Evolutionary conservation across 1,140 invertebrate genomes (phyloP), one percentile per base, ranked within the genome.

Genomic region (Drosophila seguyi): DNA sequence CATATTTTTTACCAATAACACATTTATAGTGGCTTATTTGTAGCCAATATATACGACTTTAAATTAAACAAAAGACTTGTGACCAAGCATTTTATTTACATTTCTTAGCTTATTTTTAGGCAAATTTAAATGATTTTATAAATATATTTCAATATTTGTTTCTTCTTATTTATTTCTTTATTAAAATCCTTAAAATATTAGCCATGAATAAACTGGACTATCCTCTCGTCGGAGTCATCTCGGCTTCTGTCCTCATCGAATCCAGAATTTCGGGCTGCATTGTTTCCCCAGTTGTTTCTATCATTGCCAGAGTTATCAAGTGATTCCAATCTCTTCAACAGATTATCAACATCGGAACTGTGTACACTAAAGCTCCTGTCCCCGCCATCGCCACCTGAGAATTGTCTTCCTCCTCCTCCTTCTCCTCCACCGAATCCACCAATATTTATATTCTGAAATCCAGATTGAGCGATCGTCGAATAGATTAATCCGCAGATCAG

Each of bases 401-500:
- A 36, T 4, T 8, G 6, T 44, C 38, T 25, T 3, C 22, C 48
- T 18, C 27, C 16, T 1, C 0, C 52, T 27, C n/a, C 52, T 27
- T 25, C 25, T 25, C 11, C 45, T 8, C 7, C 38, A 16, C 50
- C 50, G 3, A 36, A 36, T 10, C 36, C 77, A 8, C 59, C 62
- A 6, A 38, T 25, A 0, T 61, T 48, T 22, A 76, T 81, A 11
- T 1, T 39, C 36, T 81, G 79, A 20, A 69, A 45, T 25, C 14
- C 42, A 22, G 50, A 29, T 16, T 50, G 39, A 18, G 48, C 56
- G 7, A 65, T 58, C 39, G 62, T 50, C 14, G 34, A 6, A 13
- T 29, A 71, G 45, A 75, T 56, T n/a, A 72, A 39, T 27, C 39
- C 72, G 22, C 50, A 55, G 7, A 81, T 48, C 27, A 81, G 3